Evolutionary conservation across 2,113 vertebrate genomes (phyloP), one percentile per base, ranked within the genome.

Genomic region (Paralichthys olivaceus): DNA sequence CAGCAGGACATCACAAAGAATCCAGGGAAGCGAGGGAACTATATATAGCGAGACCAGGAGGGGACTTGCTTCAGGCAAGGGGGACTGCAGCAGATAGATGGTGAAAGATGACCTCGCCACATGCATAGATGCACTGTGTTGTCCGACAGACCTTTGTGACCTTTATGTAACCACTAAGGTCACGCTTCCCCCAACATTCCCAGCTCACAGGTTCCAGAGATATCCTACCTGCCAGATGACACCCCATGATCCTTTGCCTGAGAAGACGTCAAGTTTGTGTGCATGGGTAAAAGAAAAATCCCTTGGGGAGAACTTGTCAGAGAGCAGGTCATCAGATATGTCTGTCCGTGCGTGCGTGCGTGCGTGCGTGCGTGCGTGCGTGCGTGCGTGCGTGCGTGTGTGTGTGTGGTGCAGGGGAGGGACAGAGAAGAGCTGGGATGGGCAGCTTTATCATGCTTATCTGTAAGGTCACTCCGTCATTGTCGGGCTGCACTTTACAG

Each of bases 221-320:
- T 85, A 92, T 90, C 88, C 90, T 87, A 92, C 92, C 93, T 94
- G 79, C 93, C 93, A 93, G 93, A 91, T 91, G 91, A 94, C 90
- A 87, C 82, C 75, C 85, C 64, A 84, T 90, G 93, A 95, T 96
- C 95, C 92, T 91, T 93, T 93, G 90, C 91, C 89, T 85, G 77
- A 90, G 93, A 91, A 87, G 85, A 80, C 66, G 86, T 77, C 67
- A 75, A 54, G 55, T 75, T 64, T 62, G 49, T 61, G 79, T 79
- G 68, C 89, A 89, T 93, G 92, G 92, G 75, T 77, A 79, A 87
- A 49, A 49, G 7, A 77, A 86, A 77, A 86, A 83, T 92, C 95
- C 94, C 93, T 49, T 78, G 87, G 95, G 93, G 84, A 79, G 60
- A 79, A 80, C 91, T 89, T 91, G 90, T 91, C 91, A 87, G 78